Evolutionary conservation across 2,888 invertebrate genomes (phyloP).

Genomic region (Cryptocephalus primarius): DNA sequence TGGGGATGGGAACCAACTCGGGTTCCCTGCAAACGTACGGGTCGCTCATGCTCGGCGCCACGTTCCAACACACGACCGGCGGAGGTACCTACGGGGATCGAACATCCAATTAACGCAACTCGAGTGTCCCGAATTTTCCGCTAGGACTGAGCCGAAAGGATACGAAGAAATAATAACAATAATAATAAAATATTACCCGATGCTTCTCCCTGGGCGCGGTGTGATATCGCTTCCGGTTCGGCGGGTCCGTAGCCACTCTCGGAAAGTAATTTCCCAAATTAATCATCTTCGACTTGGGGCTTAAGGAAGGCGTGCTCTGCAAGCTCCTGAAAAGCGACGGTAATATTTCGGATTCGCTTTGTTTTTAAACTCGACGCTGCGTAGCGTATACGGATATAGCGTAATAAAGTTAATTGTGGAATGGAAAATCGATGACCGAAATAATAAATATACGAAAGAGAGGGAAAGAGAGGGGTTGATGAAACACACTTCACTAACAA

Average conservation of each 20-base stretch:
- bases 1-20: constrained; percentile 45
- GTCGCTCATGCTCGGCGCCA: constrained; percentile 49
- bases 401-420: no score
- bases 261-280: constrained; percentile 36
- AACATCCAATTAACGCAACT: no score
- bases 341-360: no score
- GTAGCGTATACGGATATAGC: no score
- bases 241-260: constrained; percentile 34
- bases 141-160: no score
- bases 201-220: constrained; percentile 50
- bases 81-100: constrained; percentile 38
- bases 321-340: constrained; percentile 27
- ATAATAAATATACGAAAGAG: no score
- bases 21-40: constrained; percentile 47
- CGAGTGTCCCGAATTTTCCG: no score
- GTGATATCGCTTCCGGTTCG: constrained; percentile 45
- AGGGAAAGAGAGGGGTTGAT: no score
- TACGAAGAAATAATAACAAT: no score
- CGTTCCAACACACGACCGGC: constrained; percentile 49
- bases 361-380: no score
- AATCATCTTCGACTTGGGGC: constrained; percentile 33
- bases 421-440: no score
- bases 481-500: no score
- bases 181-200: constrained; percentile 34
- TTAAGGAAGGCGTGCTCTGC: constrained; percentile 32